Percentiles rank a stretch among this genome's conserved stretches.
Evolutionary conservation across 2,113 vertebrate species (phyloP).

Genomic region (human (Homo sapiens)): DNA sequence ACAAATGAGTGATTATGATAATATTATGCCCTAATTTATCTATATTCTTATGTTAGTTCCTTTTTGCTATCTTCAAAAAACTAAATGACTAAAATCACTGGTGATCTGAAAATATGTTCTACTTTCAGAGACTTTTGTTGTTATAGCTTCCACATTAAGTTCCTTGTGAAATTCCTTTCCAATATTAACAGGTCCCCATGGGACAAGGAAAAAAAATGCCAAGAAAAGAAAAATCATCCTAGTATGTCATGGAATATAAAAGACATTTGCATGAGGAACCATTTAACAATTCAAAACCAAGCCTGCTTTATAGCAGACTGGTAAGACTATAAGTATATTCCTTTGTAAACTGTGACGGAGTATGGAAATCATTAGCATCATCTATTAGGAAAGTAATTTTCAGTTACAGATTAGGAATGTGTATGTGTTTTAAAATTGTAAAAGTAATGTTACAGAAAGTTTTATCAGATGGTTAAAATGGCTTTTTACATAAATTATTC

Average conservation of each 20-base stretch:
- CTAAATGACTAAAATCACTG: neutral
- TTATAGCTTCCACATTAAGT: neutral
- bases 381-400: slow-evolving; percentile 39
- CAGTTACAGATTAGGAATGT: neutral
- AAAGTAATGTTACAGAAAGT: neutral
- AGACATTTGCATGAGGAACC: neutral
- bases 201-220: neutral
- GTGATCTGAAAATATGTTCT: neutral
- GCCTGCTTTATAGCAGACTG: slow-evolving; percentile 22
- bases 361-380: neutral
- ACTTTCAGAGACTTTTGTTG: neutral
- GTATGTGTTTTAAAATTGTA: neutral
- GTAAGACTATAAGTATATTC: neutral
- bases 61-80: neutral
- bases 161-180: slow-evolving; percentile 14
- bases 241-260: neutral
- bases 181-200: neutral
- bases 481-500: neutral
- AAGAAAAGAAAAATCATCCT: neutral
- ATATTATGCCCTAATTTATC: neutral
- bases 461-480: neutral
- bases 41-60: neutral
- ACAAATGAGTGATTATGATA: neutral
- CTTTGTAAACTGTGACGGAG: neutral
- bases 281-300: slow-evolving; percentile 39